A percentile compares a stretch with the other conserved stretches of the same genome.
Conservation (phyloP, 2,888 invertebrate genomes). For the Callyntrura guangdongensis region DNA sequence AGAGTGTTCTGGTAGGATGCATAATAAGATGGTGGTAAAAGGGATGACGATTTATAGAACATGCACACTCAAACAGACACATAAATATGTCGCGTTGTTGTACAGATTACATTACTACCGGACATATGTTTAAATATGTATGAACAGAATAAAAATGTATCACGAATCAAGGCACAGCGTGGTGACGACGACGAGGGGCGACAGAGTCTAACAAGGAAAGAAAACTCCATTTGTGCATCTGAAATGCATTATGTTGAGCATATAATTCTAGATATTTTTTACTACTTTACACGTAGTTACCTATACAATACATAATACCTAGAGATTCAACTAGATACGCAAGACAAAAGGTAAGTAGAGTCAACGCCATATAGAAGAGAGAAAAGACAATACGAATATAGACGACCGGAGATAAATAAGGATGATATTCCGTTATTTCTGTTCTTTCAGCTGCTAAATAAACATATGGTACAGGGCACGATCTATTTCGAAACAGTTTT, state of each 20-base stretch:
- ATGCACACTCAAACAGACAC: background rate
- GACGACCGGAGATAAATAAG: too few relatives aligned
- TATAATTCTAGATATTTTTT: too few relatives aligned
- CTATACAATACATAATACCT: too few relatives aligned
- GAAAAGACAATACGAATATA: too few relatives aligned
- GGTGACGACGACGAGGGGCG: too few relatives aligned
- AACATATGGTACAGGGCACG: background rate
- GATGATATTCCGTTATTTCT: too few relatives aligned
- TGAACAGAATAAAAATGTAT: background rate
- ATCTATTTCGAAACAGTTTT: conserved; percentile 22
- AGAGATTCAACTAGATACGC: too few relatives aligned
- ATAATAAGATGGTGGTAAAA: background rate
- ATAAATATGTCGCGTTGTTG: too few relatives aligned
- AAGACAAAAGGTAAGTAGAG: too few relatives aligned
- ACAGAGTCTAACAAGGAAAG: too few relatives aligned
- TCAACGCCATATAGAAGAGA: too few relatives aligned
- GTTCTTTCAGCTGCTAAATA: background rate
- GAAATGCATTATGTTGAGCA: background rate
- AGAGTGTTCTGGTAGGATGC: conserved; percentile 36
- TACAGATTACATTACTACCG: background rate
- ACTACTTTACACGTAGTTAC: too few relatives aligned
- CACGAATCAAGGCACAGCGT: background rate
- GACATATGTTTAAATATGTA: conserved; percentile 9
- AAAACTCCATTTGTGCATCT: background rate
- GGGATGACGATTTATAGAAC: conserved; percentile 6